These are phyloP conservation scores for Pipistrellus pipistrellus DNA, from an alignment of 2,797 vertebrate species.

Conservation along the genomic window DNA sequence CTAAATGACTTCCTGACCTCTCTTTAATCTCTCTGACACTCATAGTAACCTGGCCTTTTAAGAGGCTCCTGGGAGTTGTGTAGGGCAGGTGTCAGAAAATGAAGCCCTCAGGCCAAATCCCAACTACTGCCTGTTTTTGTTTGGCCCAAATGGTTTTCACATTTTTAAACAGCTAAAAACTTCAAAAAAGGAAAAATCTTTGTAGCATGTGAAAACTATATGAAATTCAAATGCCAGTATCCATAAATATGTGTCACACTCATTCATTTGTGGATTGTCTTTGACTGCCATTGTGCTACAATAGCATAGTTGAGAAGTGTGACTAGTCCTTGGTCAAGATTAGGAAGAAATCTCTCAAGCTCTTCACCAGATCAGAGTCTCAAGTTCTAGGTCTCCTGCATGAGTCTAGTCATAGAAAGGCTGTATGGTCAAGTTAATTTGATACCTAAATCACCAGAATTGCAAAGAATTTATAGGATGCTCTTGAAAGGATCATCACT, in stretches of 20 bases:
- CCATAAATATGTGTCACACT: background rate
- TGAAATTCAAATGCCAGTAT: background rate
- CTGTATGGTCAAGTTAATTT: background rate
- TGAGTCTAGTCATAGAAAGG: background rate
- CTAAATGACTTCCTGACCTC: background rate
- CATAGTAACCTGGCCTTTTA: background rate
- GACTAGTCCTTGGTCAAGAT: background rate
- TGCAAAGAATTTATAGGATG: background rate
- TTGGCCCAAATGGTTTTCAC: background rate
- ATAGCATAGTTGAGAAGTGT: background rate
- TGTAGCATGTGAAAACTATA: background rate
- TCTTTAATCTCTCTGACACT: background rate
- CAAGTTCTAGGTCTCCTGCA: background rate
- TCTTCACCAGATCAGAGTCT: background rate
- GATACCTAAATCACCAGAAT: background rate
- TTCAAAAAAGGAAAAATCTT: background rate
- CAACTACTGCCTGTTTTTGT: background rate
- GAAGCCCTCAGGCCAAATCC: background rate
- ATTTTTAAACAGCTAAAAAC: conserved; percentile 15
- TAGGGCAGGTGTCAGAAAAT: background rate
- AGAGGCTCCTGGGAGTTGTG: background rate
- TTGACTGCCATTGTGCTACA: background rate
- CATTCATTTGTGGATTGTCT: background rate
- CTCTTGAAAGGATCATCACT: background rate
- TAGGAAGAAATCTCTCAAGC: background rate